These are phyloP conservation scores for Phataginus tetradactyla DNA, from an alignment of 2,797 vertebrate genomes.

Conservation along the genomic window DNA sequence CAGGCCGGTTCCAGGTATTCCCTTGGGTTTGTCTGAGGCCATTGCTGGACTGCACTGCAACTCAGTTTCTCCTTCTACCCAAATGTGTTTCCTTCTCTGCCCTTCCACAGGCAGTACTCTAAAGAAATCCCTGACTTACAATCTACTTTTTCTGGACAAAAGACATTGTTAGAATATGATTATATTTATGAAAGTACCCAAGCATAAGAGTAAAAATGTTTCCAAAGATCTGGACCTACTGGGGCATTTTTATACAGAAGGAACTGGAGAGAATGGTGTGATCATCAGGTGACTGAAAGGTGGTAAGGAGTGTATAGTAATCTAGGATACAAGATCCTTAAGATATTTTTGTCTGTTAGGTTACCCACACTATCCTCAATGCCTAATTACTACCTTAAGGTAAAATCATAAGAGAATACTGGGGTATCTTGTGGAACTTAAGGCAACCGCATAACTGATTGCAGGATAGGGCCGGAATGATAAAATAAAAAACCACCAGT, in stretches of 20 bases:
- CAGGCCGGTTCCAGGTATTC: neutral
- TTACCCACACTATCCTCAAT: neutral
- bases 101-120: neutral
- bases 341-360: neutral
- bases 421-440: neutral
- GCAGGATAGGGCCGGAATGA: neutral
- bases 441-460: neutral
- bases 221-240: neutral
- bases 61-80: neutral
- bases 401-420: neutral
- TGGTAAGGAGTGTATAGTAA: neutral
- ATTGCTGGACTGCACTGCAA: neutral
- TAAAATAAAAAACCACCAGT: neutral
- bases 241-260: neutral
- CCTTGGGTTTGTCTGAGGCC: neutral
- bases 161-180: neutral
- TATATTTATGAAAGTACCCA: neutral
- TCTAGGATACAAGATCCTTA: neutral
- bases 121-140: neutral
- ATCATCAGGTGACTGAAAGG: neutral
- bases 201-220: neutral
- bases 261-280: neutral
- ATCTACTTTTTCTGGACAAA: neutral
- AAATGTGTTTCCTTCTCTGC: neutral
- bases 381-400: neutral